These are phyloP conservation scores for Troides oblongomaculatus DNA, from an alignment of 2,888 invertebrate genomes.

Conservation along the genomic window DNA sequence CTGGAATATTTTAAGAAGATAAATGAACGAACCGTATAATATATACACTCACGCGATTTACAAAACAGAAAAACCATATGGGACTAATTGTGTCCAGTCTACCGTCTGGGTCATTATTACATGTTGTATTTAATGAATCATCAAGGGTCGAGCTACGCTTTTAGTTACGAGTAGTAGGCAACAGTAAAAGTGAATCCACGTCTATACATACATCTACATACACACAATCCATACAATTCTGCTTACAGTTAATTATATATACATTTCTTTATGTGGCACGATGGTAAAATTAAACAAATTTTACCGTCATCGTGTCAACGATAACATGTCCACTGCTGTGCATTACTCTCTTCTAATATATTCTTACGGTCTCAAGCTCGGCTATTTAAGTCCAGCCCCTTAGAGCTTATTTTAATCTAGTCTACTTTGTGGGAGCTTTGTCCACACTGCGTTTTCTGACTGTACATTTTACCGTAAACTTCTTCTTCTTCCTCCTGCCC, in stretches of 20 bases:
- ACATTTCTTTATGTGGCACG: background rate
- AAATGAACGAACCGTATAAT: slow-evolving; percentile 13
- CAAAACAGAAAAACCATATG: slow-evolving; percentile 27
- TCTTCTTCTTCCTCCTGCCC: too few relatives aligned
- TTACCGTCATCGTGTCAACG: too few relatives aligned
- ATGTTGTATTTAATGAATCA: slow-evolving; percentile 26
- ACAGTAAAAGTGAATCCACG: background rate
- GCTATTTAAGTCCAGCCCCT: too few relatives aligned
- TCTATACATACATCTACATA: background rate
- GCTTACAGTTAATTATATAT: background rate
- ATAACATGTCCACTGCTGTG: too few relatives aligned
- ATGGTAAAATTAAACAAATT: too few relatives aligned
- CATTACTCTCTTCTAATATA: too few relatives aligned
- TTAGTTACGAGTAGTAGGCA: slow-evolving; percentile 4
- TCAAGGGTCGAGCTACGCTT: slow-evolving; percentile 16
- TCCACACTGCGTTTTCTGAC: too few relatives aligned
- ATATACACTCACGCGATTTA: slow-evolving; percentile 20
- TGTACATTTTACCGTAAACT: too few relatives aligned
- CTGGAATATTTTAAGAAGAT: slow-evolving; percentile 3
- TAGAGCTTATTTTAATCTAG: too few relatives aligned
- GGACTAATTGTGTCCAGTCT: slow-evolving; percentile 23
- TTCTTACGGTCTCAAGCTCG: too few relatives aligned
- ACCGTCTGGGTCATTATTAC: slow-evolving; percentile 28
- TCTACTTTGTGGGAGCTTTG: too few relatives aligned
- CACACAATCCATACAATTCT: too few relatives aligned